These are phyloP conservation scores for Chymomyza procnemis DNA, from an alignment of 2,888 invertebrate genomes.

Conservation along the genomic window DNA sequence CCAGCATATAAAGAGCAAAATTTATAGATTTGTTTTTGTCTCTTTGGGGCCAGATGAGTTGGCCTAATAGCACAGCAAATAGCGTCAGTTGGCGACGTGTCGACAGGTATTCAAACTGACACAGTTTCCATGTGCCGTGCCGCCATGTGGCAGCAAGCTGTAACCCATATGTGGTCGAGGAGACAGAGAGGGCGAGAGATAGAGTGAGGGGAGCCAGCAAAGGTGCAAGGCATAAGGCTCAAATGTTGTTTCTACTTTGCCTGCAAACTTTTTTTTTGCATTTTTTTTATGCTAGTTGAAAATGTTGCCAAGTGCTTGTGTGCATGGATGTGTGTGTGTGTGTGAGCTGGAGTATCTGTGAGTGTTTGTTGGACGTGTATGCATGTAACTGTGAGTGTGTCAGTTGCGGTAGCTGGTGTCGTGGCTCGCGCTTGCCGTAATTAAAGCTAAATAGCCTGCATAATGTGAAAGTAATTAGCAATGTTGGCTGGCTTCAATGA, in stretches of 20 bases:
- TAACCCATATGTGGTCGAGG: conserved; percentile 49
- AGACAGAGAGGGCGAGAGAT: background rate
- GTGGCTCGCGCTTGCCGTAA: conserved; percentile 65
- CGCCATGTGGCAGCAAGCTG: conserved; percentile 7
- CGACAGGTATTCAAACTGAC: background rate
- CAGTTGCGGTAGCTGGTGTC: conserved; percentile 54
- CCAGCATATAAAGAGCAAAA: background rate
- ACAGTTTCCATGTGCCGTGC: background rate
- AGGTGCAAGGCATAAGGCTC: conserved; percentile 63
- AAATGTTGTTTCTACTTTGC: conserved; percentile 48
- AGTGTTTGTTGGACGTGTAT: conserved; percentile 7
- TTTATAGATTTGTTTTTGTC: background rate
- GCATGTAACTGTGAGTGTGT: conserved; percentile 18
- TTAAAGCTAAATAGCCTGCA: conserved; percentile 73
- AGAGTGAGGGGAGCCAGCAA: background rate
- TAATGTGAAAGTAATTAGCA: conserved; percentile 74
- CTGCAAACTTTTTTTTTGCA: conserved; percentile 47
- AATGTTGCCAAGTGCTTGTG: conserved; percentile 14
- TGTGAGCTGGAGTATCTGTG: background rate
- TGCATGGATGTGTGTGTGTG: conserved; percentile 23
- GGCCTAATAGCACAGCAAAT: background rate
- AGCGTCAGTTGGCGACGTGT: background rate
- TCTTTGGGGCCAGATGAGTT: background rate
- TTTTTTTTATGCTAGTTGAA: conserved; percentile 50
- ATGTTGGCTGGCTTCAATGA: conserved; percentile 41